Percentiles rank a stretch among this genome's conserved stretches.
Conservation (phyloP, 2,888 invertebrate species). For the Eristalis pertinax region DNA sequence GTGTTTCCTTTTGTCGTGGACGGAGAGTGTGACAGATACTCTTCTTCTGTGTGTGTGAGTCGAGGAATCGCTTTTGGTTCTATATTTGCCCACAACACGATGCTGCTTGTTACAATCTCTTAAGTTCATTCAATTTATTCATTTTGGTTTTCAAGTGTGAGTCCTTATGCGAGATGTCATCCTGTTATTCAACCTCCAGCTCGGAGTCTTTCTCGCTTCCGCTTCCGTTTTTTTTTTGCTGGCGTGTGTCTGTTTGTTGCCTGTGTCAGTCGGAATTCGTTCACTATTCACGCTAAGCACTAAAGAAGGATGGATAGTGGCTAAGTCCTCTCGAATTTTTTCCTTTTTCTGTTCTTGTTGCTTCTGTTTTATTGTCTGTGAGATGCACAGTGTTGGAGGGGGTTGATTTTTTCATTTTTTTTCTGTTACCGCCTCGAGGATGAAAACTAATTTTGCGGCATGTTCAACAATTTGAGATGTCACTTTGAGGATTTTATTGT, state of each 20-base stretch:
- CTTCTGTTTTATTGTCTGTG: constrained; percentile 22
- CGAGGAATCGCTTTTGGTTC: neutral
- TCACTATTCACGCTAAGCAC: constrained; percentile 36
- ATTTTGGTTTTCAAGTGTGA: constrained; percentile 37
- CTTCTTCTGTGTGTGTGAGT: neutral
- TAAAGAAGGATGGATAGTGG: constrained; percentile 18
- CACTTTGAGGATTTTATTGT: constrained; percentile 69
- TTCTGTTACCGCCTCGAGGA: constrained; percentile 45
- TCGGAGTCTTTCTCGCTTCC: neutral
- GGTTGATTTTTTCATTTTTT: constrained; percentile 25
- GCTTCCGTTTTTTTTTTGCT: neutral
- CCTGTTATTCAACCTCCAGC: constrained; percentile 23
- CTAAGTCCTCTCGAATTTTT: constrained; percentile 25
- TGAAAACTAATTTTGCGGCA: constrained; percentile 65
- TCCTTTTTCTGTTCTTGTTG: constrained; percentile 12
- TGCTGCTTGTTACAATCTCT: constrained; percentile 37
- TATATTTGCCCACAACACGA: too few species aligned
- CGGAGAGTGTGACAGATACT: constrained; percentile 30
- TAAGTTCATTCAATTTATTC: constrained; percentile 65
- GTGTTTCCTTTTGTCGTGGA: neutral
- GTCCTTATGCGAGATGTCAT: constrained; percentile 45
- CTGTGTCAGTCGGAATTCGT: constrained; percentile 21
- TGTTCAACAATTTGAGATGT: constrained; percentile 68
- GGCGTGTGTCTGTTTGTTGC: constrained; percentile 2
- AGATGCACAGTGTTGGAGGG: neutral